phyloP scores from a whole-genome alignment of 2,888 invertebrate genomes.

The Molanna angustata region DNA sequence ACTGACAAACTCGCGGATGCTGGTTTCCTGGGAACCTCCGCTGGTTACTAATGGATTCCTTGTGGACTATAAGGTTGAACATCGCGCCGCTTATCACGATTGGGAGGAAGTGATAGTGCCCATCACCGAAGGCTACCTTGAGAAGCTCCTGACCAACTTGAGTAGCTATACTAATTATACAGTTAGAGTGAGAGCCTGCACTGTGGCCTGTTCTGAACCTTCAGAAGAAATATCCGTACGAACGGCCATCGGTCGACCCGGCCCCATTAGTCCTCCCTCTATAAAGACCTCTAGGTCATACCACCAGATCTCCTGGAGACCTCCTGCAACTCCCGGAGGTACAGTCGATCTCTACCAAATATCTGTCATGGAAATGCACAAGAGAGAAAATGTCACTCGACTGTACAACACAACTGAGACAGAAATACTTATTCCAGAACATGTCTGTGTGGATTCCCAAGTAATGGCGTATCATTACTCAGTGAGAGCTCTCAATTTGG shows the following conservation, averaged over 20 bases:
- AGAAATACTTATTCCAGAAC: conserved; percentile 23
- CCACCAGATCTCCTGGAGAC: conserved; percentile 49
- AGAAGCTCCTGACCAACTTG: conserved; percentile 44
- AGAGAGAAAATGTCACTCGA: conserved; percentile 32
- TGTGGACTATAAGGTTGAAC: conserved; percentile 63
- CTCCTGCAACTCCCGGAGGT: conserved; percentile 53
- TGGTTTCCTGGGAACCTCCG: conserved; percentile 69
- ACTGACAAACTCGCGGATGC: conserved; percentile 61
- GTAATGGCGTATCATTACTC: conserved; percentile 27
- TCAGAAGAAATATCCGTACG: conserved; percentile 52
- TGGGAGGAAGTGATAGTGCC: conserved; percentile 9
- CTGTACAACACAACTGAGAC: conserved; percentile 36
- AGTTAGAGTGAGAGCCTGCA: conserved; percentile 70
- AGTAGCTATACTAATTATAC: conserved; percentile 65
- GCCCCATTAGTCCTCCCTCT: conserved; percentile 38
- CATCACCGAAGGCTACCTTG: conserved; percentile 20
- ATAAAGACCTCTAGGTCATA: conserved; percentile 10
- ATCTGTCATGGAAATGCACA: conserved; percentile 40
- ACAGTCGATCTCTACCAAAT: conserved; percentile 59
- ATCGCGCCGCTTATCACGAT: conserved; percentile 37
- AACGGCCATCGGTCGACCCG: conserved; percentile 63
- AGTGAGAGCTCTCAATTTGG: conserved; percentile 40
- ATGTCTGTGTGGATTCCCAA: conserved; percentile 18
- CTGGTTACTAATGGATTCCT: conserved; percentile 69
- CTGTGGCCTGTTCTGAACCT: conserved; percentile 60